Conservation (phyloP, 2,113 vertebrate genomes). For the Cyprinodon variegatus region DNA sequence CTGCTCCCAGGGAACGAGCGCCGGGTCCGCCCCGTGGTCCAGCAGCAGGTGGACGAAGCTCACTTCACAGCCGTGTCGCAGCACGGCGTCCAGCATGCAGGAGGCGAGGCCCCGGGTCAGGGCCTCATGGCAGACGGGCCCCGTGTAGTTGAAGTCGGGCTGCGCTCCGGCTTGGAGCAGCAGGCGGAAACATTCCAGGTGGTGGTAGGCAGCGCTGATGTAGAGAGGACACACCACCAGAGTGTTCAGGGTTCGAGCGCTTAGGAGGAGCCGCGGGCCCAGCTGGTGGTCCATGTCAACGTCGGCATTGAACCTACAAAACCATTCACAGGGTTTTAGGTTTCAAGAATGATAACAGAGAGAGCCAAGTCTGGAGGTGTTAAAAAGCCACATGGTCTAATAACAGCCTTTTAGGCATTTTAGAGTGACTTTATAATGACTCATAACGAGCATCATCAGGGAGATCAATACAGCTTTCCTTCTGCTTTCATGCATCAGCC, state of each 20-base stretch:
- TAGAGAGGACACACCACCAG: conserved; percentile 92
- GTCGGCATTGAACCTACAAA: conserved; percentile 86
- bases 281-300: conserved; percentile 91
- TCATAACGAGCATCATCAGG: no score
- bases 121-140: conserved; percentile 84
- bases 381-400: no score
- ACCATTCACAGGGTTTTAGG: not conserved
- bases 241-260: conserved; percentile 86
- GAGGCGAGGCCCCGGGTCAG: conserved; percentile 86
- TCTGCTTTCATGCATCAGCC: no score
- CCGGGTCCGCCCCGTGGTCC: conserved; percentile 89
- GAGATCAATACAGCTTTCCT: no score
- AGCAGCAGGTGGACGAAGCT: conserved; percentile 87
- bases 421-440: no score
- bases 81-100: conserved; percentile 90
- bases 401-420: no score
- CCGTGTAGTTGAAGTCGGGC: conserved; percentile 91
- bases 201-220: conserved; percentile 93
- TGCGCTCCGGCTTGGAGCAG: conserved; percentile 90
- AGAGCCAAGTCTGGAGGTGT: no score
- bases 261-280: conserved; percentile 74
- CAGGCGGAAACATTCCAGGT: conserved; percentile 89
- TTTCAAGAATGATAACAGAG: not conserved
- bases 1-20: conserved; percentile 84
- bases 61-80: conserved; percentile 88